Evolutionary conservation across 2,888 invertebrate genomes (phyloP), one percentile per base, ranked within the genome.

Genomic region (Anoncus sp.): DNA sequence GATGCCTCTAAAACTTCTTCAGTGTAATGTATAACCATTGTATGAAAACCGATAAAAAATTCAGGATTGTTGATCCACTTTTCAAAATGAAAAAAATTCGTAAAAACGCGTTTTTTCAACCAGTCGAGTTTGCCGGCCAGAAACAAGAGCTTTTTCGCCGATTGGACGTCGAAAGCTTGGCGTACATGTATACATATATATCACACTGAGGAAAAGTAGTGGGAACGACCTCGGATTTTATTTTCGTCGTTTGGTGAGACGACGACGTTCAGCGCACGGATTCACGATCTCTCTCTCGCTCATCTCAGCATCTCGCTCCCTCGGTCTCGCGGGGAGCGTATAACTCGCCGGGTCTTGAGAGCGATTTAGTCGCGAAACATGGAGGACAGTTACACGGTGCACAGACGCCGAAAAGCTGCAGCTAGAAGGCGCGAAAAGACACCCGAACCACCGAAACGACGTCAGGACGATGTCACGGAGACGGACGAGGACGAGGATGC

Each of bases 331-430:
- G 59, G 43, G 53, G 51, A 14, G 40, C 55, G 40, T 10, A 62
- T 43, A 45, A 31, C 57, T 57, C 40, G 43, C 38, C 31, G 51
- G 57, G 35, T 27, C 66, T 63, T 40, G 45, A 12, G 35, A 20
- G 72, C 51, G 53, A 24, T 69, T 70, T 57, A 81, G 74, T 81
- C 71, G 63, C 62, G 55, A 49, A 43, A 60, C 60, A 91, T 91
- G 90, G 90, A 91, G 85, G 90, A 91, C 82, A 90, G 89, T 84
- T 90, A 91, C 84, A 86, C 87, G 82, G 88, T 90, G 81, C 89
- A 91, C 81, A 83, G 90, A 80, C 89, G 90, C 57, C 88, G 90
- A 27, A 88, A 90, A 73, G 89, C 88, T 20, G 81, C 82, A 79
- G 87, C 86, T 38, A 88, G 84, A 60, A 87, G 83, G 69, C 88